These are phyloP conservation scores for Atta colombica DNA, from an alignment of 1,140 invertebrate genomes.

Conservation along the genomic window DNA sequence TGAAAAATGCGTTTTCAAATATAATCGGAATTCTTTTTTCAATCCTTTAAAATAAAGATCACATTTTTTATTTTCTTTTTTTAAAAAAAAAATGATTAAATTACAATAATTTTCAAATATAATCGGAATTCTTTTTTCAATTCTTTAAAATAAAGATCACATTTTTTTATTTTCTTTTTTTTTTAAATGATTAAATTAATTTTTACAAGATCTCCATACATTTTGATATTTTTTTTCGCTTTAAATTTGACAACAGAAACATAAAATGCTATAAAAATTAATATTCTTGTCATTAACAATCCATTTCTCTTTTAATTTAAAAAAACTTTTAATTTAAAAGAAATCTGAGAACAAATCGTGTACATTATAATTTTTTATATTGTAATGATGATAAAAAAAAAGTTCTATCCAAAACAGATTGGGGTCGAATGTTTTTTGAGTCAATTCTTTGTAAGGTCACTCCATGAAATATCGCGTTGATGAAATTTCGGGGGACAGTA, in stretches of 20 bases:
- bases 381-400: background rate
- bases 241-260: background rate
- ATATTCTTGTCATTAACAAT: background rate
- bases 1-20: constrained; percentile 50
- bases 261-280: background rate
- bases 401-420: background rate
- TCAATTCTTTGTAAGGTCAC: background rate
- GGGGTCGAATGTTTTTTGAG: constrained; percentile 1
- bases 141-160: background rate
- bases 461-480: constrained; percentile 34
- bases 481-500: constrained; percentile 36
- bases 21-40: constrained; percentile 9
- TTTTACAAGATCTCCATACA: background rate
- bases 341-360: background rate
- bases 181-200: background rate
- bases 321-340: background rate
- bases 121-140: constrained; percentile 5
- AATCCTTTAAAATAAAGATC: background rate
- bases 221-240: background rate
- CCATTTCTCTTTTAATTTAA: background rate
- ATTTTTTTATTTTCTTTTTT: background rate
- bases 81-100: background rate
- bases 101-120: constrained; percentile 9
- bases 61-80: background rate
- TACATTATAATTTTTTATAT: background rate